Percentiles rank a stretch among this genome's conserved stretches.
Conservation (phyloP, 2,113 vertebrate genomes). For the Macheiramphus alcinus region DNA sequence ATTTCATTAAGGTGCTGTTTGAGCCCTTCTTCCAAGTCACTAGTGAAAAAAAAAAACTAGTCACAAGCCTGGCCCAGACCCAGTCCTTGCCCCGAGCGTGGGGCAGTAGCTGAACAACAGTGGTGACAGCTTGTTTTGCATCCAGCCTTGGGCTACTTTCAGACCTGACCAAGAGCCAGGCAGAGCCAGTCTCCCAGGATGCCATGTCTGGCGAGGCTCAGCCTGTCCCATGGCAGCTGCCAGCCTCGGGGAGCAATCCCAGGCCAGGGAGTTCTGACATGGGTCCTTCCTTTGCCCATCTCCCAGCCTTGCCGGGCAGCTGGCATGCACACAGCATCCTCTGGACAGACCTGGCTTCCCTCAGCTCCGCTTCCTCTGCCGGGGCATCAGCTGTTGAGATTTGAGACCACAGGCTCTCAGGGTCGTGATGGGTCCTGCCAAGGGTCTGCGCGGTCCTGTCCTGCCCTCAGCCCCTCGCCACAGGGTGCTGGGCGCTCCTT, state of each 20-base stretch:
- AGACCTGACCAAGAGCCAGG: background rate
- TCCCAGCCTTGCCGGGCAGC: accelerated
- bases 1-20: background rate
- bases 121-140: background rate
- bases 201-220: background rate
- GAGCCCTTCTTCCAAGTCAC: background rate
- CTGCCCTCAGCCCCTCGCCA: background rate
- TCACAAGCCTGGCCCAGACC: too few species aligned
- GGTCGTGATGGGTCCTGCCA: accelerated
- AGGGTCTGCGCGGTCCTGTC: accelerated
- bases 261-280: too few species aligned
- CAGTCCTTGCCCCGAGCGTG: background rate
- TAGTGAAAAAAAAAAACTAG: background rate
- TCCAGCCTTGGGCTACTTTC: background rate
- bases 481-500: background rate
- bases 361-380: background rate
- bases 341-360: background rate
- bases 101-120: background rate
- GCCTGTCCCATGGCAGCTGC: background rate
- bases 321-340: accelerated
- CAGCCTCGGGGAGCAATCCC: background rate
- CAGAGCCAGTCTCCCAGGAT: background rate
- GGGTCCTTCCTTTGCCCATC: background rate
- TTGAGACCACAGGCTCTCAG: too few species aligned
- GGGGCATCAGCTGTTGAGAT: background rate